Conservation (phyloP, 2,797 vertebrate genomes). For the Periparus ater region DNA sequence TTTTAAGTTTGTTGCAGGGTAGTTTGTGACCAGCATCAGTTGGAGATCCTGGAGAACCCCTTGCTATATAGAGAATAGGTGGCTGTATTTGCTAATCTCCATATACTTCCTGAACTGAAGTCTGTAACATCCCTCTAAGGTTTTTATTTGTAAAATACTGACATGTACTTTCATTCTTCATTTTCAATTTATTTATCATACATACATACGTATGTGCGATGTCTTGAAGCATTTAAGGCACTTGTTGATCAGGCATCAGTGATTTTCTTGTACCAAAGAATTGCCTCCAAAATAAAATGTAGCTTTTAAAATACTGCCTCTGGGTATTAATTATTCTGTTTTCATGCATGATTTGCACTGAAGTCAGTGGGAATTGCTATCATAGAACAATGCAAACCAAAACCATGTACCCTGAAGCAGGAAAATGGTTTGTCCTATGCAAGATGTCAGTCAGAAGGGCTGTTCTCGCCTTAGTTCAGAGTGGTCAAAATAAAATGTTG, state of each 20-base stretch:
- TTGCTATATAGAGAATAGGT: background rate
- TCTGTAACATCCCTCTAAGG: background rate
- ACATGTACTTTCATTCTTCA: background rate
- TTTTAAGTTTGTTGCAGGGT: background rate
- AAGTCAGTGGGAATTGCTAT: background rate
- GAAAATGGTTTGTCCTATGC: background rate
- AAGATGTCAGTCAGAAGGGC: background rate
- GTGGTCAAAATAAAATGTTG: background rate
- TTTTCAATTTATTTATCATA: background rate
- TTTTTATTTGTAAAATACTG: background rate
- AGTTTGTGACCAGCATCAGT: background rate
- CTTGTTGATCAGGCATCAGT: background rate
- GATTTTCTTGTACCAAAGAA: background rate
- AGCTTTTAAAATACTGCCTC: constrained; percentile 6
- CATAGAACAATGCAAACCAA: background rate
- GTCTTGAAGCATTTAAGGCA: background rate
- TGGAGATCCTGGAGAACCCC: background rate
- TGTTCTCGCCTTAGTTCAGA: background rate
- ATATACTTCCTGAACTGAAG: background rate
- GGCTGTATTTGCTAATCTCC: background rate
- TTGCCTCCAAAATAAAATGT: background rate
- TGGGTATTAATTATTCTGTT: constrained; percentile 3
- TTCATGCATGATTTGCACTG: background rate
- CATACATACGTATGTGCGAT: background rate
- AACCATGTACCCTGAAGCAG: background rate